These are phyloP conservation scores for Pristionchus fissidentatus DNA, from an alignment of 2,888 invertebrate species.

Conservation along the genomic window DNA sequence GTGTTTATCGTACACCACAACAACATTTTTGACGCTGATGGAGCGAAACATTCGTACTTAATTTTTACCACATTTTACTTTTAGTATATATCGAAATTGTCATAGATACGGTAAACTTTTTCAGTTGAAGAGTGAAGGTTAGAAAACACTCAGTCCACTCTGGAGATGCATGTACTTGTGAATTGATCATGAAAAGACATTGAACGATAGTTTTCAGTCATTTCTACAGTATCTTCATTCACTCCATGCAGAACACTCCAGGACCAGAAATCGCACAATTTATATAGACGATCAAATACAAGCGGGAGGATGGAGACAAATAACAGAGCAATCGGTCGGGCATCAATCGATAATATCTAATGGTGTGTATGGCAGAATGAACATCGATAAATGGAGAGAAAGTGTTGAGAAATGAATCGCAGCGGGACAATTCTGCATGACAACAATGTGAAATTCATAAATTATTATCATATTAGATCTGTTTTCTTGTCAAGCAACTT, in stretches of 20 bases:
- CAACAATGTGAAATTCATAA: not conserved
- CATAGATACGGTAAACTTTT: too few relatives aligned
- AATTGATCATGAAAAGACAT: not conserved
- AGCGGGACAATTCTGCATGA: conserved; percentile 21
- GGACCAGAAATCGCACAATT: conserved; percentile 30
- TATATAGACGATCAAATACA: conserved; percentile 19
- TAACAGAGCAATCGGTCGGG: not conserved
- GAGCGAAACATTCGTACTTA: too few relatives aligned
- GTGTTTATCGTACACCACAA: not conserved
- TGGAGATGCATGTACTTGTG: not conserved
- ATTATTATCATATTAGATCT: conserved; percentile 28
- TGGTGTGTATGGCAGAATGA: not conserved
- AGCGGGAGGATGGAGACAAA: not conserved
- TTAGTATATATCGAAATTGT: too few relatives aligned
- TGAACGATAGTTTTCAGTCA: not conserved
- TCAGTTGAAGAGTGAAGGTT: not conserved
- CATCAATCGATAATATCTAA: not conserved
- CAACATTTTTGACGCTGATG: too few relatives aligned
- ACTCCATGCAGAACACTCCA: conserved; percentile 42
- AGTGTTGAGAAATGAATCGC: conserved; percentile 9
- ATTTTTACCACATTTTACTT: too few relatives aligned
- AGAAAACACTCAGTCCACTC: not conserved
- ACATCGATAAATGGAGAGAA: not conserved
- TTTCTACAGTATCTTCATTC: too few relatives aligned
- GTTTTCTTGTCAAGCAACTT: not conserved